Evolutionary conservation across 2,113 vertebrate genomes (phyloP).

Genomic region (Tinamus guttatus): DNA sequence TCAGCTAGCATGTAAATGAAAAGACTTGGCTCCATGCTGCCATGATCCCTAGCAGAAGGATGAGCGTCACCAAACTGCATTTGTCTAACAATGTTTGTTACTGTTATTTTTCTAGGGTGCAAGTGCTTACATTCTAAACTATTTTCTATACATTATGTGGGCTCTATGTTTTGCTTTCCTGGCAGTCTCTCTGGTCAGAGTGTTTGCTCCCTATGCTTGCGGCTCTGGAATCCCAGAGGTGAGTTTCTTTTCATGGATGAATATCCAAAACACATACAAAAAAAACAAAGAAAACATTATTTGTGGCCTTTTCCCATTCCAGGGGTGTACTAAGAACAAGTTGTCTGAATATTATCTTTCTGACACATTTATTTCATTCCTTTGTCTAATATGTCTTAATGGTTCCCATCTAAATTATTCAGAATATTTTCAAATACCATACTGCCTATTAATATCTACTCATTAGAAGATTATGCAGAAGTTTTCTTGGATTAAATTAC

Average conservation of each 20-base stretch:
- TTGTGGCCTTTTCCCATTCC: neutral
- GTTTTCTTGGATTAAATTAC: neutral
- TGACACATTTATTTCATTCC: neutral
- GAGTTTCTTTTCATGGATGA: slow-evolving; percentile 34
- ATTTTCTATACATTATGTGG: slow-evolving; percentile 94
- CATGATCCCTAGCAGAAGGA: neutral
- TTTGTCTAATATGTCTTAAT: neutral
- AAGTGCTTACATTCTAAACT: slow-evolving; percentile 94
- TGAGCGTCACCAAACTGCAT: neutral
- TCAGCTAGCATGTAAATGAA: neutral
- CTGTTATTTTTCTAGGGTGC: slow-evolving; percentile 84
- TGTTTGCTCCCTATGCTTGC: slow-evolving; percentile 97
- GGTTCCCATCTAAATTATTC: neutral
- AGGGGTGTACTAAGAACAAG: neutral
- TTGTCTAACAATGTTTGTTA: slow-evolving; percentile 52
- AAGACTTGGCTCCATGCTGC: neutral
- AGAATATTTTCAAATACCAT: neutral
- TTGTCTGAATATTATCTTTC: neutral
- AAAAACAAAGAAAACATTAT: neutral
- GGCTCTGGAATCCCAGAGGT: slow-evolving; percentile 99
- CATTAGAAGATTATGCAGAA: neutral
- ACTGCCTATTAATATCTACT: neutral
- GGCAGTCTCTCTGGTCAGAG: slow-evolving; percentile 95
- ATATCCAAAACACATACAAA: neutral
- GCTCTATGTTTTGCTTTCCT: slow-evolving; percentile 94